Percentiles rank a stretch among this genome's conserved stretches.
phyloP scores from a whole-genome alignment of 2,113 vertebrate genomes.

The Sphyrna mokarran region DNA sequence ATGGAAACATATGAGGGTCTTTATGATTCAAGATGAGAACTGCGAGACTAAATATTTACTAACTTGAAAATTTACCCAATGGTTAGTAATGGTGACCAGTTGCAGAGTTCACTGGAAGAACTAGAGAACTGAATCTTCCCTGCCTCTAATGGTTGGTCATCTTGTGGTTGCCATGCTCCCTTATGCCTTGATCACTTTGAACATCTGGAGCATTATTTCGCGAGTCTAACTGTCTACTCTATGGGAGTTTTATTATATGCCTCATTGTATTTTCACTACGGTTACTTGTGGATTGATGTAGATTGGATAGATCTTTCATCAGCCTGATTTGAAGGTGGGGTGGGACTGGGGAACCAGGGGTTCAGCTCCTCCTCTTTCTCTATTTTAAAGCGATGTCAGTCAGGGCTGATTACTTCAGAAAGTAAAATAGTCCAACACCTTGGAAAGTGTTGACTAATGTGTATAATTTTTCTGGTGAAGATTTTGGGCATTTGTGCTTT shows the following conservation, averaged over 20 bases:
- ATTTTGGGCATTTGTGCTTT: slow-evolving; percentile 11
- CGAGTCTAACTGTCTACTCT: not conserved
- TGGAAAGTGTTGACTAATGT: not conserved
- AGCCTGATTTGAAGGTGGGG: not conserved
- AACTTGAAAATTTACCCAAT: not conserved
- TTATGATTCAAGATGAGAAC: not conserved
- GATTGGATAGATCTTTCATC: not conserved
- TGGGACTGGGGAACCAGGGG: too few species aligned
- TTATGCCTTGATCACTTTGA: not conserved
- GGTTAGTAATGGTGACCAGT: not conserved
- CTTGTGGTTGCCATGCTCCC: not conserved
- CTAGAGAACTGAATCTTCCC: not conserved
- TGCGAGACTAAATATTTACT: not conserved
- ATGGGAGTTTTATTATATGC: not conserved
- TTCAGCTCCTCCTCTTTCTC: not conserved
- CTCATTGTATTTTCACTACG: not conserved
- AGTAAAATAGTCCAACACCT: not conserved
- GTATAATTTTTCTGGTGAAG: not conserved
- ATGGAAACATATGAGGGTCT: not conserved
- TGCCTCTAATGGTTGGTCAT: not conserved
- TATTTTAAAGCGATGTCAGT: not conserved
- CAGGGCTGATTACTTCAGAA: not conserved
- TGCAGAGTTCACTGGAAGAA: not conserved
- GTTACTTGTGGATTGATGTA: not conserved
- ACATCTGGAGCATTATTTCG: not conserved